Evolutionary conservation across 1,140 invertebrate species (phyloP).

Genomic region (Pinna nobilis): DNA sequence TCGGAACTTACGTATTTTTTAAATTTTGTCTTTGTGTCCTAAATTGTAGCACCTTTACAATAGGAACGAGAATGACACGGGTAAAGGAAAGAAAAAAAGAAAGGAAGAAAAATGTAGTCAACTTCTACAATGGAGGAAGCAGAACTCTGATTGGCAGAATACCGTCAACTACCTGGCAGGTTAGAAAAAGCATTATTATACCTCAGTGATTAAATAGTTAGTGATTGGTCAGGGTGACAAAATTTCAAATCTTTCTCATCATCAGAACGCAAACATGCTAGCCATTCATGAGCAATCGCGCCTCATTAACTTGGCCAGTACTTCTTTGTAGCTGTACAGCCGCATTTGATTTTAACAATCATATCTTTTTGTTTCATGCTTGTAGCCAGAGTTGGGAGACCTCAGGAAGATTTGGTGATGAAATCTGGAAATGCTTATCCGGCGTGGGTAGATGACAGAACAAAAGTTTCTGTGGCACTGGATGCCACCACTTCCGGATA

Average conservation of each 20-base stretch:
- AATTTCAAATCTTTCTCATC: background rate
- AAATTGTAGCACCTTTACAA: no score
- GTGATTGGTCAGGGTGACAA: background rate
- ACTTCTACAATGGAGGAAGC: background rate
- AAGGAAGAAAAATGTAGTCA: background rate
- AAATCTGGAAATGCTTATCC: slow-evolving; percentile 15
- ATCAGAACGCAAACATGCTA: background rate
- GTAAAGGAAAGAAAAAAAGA: background rate
- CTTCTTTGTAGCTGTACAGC: background rate
- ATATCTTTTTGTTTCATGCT: background rate
- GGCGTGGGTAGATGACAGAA: slow-evolving; percentile 1
- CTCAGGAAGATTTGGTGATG: slow-evolving; percentile 27
- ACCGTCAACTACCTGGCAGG: background rate
- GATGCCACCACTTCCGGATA: slow-evolving; percentile 5
- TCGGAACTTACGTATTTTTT: no score
- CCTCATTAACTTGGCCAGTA: background rate
- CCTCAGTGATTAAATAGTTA: background rate
- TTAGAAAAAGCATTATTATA: background rate
- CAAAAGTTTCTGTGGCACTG: background rate
- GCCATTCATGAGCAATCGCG: background rate
- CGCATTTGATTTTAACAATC: background rate
- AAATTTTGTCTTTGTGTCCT: no score
- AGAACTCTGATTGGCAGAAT: background rate
- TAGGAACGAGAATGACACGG: no score
- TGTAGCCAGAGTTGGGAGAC: background rate